Conservation (phyloP, 2,797 vertebrate species). For the Notolepis coatsorum region DNA sequence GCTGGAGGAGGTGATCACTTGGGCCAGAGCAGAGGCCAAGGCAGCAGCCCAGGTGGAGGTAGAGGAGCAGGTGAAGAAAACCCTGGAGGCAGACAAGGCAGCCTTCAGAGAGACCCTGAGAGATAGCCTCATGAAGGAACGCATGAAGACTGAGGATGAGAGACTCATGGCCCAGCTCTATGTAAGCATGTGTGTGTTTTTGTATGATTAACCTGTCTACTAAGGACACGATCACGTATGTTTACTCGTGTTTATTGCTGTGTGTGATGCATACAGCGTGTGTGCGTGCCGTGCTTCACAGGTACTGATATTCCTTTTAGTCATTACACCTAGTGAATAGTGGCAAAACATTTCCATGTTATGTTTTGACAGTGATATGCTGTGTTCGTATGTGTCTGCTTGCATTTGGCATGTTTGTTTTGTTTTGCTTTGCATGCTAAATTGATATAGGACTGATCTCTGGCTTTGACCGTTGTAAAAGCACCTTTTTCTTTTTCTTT, state of each 20-base stretch:
- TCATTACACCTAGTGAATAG: background rate
- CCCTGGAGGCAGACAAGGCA: constrained; percentile 81
- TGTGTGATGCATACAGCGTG: background rate
- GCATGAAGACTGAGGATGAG: constrained; percentile 82
- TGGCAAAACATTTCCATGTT: background rate
- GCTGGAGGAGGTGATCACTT: constrained; percentile 64
- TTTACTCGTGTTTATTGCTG: no score
- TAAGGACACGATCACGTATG: no score
- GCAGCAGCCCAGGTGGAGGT: constrained; percentile 62
- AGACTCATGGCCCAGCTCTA: constrained; percentile 85
- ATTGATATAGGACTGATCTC: background rate
- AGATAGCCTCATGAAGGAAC: constrained; percentile 83
- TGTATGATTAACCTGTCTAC: no score
- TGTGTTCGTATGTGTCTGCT: background rate
- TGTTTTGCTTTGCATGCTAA: background rate
- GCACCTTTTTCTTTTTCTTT: no score
- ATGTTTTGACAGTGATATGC: background rate
- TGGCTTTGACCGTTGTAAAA: background rate
- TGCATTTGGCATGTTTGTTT: background rate
- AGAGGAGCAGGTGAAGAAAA: constrained; percentile 81
- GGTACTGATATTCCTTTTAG: no score
- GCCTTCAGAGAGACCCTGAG: constrained; percentile 81
- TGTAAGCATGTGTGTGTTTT: no score
- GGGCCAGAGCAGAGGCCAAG: constrained; percentile 51
- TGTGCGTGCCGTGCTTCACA: no score